Evolutionary conservation across 2,888 invertebrate species (phyloP), one percentile per base, ranked within the genome.

Genomic region (Anticlea derivata): DNA sequence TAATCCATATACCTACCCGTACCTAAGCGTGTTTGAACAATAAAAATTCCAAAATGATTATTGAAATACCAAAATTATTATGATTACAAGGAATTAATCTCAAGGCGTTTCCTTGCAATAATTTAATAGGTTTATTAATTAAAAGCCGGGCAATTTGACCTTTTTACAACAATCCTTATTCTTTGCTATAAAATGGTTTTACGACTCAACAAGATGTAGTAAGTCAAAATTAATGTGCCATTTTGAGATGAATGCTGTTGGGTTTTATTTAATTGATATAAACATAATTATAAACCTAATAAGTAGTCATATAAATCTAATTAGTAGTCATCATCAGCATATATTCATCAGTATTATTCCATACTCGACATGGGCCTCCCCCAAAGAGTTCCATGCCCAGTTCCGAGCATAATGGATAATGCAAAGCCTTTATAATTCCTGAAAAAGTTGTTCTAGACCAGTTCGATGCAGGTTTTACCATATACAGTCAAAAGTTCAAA

Each of bases 51-150:
- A 31, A 38, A 43, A 52, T 60, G 51, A 56, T 54, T 41, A 52
- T 70, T n/a, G 23, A 47, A 43, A 47, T 29, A 29, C 23, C 7
- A 11, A 35, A 49, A 49, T 61, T 54, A 56, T 52, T 37, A 53
- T 70, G 68, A 70, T 72, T 73, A 73, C 66, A 60, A 63, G 61
- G 64, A 70, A 75, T 79, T 73, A 73, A 70, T 59, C 58, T 70
- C 78, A 75, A 73, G 78, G 71, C 70, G 67, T 80, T 83, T 81
- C 80, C 83, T 78, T 70, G 68, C 73, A 63, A 65, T 77, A 75
- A 76, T 75, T 77, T 77, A 81, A 76, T 78, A 65, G 68, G 68
- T 68, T 56, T 76, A 75, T 75, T 80, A 76, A 77, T 81, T 80
- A 79, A 75, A 65, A 68, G 63, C 63, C 59, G 70, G 75, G 67